Evolutionary conservation across 2,797 vertebrate genomes (phyloP).

Genomic region (Ambastaia sidthimunki): DNA sequence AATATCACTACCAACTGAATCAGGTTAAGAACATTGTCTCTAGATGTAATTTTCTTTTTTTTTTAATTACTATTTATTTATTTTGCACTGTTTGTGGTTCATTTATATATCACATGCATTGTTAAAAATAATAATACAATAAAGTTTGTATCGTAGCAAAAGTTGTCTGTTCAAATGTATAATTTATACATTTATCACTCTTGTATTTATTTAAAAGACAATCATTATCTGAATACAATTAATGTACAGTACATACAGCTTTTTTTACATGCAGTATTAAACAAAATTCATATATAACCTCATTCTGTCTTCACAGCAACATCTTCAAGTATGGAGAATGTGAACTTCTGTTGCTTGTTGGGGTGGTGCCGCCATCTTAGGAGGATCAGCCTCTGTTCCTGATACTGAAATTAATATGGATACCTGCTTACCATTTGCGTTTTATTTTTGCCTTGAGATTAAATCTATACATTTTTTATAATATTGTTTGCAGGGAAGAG

Average conservation of each 20-base stretch:
- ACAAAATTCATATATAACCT: background rate
- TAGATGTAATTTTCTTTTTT: constrained; percentile 4
- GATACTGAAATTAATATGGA: no score
- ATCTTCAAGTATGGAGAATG: background rate
- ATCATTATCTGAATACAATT: background rate
- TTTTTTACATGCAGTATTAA: background rate
- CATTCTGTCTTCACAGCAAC: no score
- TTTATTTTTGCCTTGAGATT: no score
- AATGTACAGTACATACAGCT: background rate
- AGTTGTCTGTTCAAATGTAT: background rate
- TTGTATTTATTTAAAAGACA: constrained; percentile 8
- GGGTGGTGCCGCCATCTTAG: no score
- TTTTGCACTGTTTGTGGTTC: constrained; percentile 43
- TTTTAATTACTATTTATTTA: constrained; percentile 20
- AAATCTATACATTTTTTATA: no score
- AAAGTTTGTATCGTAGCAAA: constrained; percentile 37
- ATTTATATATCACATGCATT: constrained; percentile 25
- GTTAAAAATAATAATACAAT: constrained; percentile 19
- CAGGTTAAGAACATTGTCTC: background rate
- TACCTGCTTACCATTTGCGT: no score
- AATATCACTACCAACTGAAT: background rate
- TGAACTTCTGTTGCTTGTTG: no score
- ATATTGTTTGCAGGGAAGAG: no score
- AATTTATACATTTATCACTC: background rate
- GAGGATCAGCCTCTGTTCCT: no score